Base-by-base conservation (phyloP, 1,140 invertebrate species). In the Zaprionus capensis region DNA sequence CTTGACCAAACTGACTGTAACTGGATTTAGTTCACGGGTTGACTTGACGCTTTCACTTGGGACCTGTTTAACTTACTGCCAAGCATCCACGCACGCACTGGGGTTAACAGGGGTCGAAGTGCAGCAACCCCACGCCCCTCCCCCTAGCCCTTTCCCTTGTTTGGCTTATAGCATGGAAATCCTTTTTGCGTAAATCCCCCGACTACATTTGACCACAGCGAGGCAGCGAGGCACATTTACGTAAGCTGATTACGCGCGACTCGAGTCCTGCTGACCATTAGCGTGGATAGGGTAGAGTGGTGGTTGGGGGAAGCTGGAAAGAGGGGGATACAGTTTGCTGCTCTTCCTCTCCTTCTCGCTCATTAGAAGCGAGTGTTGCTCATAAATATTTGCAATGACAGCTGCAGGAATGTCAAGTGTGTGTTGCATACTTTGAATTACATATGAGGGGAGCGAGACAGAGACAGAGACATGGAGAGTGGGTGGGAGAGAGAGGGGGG, bases 231-330 rank as follows among this genome's bases (percentile, higher is more conserved):
- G 78, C 79, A 78, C 82, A 86, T 85, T 85, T 85, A 85, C 82
- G 72, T 86, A 86, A 86, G 82, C 82, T 86, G 82, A 86, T 86
- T 86, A 85, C 76, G 68, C 63, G 61, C 49, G 68, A 64, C 55
- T 61, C 69, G 69, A 66, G 67, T 73, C 65, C 62, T 61, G 53
- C 59, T 53, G 72, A 49, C 81, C 81, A 84, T 80, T 80, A 74
- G 77, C 70, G 59, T 53, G 15, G 34, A 5, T 2, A 49, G 36
- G 7, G 28, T 34, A 28, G 15, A 31, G 7, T 9, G 20, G 26
- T 1, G 46, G 1, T 4, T 2, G 20, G 11, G 12, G 46, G 4
- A 14, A 14, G 31, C 31, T 11, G 31, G 3, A 11, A 22, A 1
- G 46, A 12, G 41, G 20, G 41, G 9, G 20, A 51, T 24, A 51